A percentile compares a stretch with the other conserved stretches of the same genome.
Conservation (phyloP, 1,140 invertebrate species). For the Zaprionus capensis region DNA sequence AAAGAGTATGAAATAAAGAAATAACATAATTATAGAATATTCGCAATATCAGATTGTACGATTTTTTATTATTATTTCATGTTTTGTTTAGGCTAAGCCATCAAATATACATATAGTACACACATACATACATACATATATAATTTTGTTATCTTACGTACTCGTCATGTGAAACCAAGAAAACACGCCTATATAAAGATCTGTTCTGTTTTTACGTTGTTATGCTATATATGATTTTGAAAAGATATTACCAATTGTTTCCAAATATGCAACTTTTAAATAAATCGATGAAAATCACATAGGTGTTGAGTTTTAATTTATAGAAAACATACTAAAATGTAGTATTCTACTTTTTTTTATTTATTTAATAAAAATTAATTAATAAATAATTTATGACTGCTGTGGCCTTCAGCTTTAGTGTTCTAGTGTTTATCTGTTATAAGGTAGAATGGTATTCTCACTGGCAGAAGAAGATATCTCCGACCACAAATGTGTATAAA, state of each 20-base stretch:
- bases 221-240: conserved; percentile 51
- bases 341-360: no score
- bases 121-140: neutral
- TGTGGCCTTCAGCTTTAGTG: no score
- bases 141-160: conserved; percentile 60
- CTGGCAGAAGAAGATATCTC: no score
- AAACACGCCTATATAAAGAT: conserved; percentile 35
- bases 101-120: conserved; percentile 25
- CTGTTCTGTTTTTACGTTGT: conserved; percentile 64
- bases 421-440: no score
- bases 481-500: no score
- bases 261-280: conserved; percentile 53
- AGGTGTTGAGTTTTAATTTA: neutral
- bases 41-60: conserved; percentile 13
- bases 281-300: conserved; percentile 37
- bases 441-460: no score
- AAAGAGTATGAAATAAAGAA: conserved; percentile 5
- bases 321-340: no score
- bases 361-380: no score
- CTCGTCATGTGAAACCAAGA: conserved; percentile 49
- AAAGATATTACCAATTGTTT: conserved; percentile 76
- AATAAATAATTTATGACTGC: no score
- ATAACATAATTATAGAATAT: conserved; percentile 14
- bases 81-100: conserved; percentile 63
- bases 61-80: conserved; percentile 36